These are phyloP conservation scores for Dreissena rostriformis DNA, from an alignment of 1,140 invertebrate species.

Conservation along the genomic window DNA sequence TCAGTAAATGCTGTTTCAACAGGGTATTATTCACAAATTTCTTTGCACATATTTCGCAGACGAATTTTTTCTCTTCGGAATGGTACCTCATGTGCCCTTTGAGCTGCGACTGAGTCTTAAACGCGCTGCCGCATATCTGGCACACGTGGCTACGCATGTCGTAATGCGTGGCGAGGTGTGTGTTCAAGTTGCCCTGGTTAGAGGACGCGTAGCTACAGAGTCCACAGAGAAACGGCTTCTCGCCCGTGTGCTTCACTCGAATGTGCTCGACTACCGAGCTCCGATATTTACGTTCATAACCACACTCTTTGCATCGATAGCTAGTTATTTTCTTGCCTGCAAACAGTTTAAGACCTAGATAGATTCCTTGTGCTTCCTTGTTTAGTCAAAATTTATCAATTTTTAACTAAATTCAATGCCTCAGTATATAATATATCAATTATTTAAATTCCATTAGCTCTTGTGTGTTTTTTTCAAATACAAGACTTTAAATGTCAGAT, in stretches of 20 bases:
- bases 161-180: not conserved
- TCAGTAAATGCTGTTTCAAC: not conserved
- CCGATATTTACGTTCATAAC: not conserved
- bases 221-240: not conserved
- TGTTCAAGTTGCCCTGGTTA: not conserved
- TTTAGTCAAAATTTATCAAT: too few species aligned
- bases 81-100: not conserved
- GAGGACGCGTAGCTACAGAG: not conserved
- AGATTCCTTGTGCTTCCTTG: too few species aligned
- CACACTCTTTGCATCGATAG: slow-evolving; percentile 2
- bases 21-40: not conserved
- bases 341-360: not conserved
- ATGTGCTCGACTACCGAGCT: not conserved
- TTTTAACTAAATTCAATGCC: too few species aligned
- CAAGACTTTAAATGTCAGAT: too few species aligned
- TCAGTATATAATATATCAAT: too few species aligned
- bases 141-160: not conserved
- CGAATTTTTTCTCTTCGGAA: not conserved
- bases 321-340: not conserved
- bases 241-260: not conserved
- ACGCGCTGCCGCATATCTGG: not conserved
- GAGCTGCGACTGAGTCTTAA: not conserved
- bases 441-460: too few species aligned
- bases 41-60: not conserved
- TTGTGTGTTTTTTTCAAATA: too few species aligned